Percentiles rank a stretch among this genome's conserved stretches.
Evolutionary conservation across 2,113 vertebrate genomes (phyloP).

Genomic region (Epinephelus cyanopodus): DNA sequence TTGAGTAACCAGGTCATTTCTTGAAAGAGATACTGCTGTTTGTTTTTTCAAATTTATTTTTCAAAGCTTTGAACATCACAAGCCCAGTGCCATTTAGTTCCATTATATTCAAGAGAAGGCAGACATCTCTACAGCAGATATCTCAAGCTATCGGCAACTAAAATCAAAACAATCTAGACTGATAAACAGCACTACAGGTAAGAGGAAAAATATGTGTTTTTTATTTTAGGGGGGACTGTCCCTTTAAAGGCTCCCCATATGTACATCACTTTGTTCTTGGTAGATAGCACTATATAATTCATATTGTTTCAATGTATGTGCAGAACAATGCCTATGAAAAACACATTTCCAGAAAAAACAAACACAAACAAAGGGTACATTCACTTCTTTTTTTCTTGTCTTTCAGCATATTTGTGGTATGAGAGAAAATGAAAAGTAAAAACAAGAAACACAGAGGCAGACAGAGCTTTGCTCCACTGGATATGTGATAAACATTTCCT

Average conservation of each 20-base stretch:
- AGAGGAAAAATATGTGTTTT: no score
- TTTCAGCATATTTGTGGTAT: constrained; percentile 23
- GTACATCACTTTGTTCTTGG: constrained; percentile 22
- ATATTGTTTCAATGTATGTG: constrained; percentile 41
- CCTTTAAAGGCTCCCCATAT: constrained; percentile 1
- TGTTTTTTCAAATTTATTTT: no score
- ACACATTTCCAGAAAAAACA: constrained; percentile 29
- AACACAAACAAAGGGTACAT: not conserved
- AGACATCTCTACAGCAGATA: no score
- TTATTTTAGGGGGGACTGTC: no score
- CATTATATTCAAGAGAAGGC: no score
- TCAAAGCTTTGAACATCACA: no score
- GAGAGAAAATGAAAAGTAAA: constrained; percentile 14
- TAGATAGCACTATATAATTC: not conserved
- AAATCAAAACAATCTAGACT: no score
- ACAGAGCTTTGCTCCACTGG: not conserved
- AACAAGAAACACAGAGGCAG: not conserved
- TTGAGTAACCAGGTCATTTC: no score
- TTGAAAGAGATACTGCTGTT: no score
- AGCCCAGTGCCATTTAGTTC: no score
- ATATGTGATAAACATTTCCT: constrained; percentile 28
- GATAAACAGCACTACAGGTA: no score
- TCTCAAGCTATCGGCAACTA: no score
- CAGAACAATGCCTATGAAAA: constrained; percentile 37
- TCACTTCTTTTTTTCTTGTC: constrained; percentile 11